Conservation (phyloP, 2,113 vertebrate genomes). For the Mormoops blainvillei region DNA sequence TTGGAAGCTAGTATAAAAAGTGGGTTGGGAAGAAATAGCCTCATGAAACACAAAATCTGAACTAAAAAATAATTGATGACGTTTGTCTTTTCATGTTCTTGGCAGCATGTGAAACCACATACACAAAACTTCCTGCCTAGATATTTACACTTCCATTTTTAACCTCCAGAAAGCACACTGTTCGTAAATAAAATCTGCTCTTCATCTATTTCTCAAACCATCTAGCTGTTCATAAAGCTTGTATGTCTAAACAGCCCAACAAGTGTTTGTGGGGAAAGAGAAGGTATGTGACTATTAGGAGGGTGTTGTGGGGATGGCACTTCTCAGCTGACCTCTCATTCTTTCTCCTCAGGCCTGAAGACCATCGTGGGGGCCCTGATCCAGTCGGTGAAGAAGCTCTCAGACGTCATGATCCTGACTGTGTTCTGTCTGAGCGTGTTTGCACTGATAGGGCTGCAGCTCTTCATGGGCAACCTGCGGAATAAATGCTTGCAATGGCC, state of each 20-base stretch:
- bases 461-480: conserved; percentile 98
- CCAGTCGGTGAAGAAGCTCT: conserved; percentile 97
- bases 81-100: not conserved
- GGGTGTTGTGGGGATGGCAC: not conserved
- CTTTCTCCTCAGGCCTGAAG: conserved; percentile 88
- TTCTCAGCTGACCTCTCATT: conserved; percentile 23
- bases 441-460: conserved; percentile 96
- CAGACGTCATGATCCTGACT: conserved; percentile 97
- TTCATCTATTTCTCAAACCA: conserved; percentile 74
- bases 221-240: conserved; percentile 73
- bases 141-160: conserved; percentile 13
- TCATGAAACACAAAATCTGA: conserved; percentile 48
- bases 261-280: conserved; percentile 35
- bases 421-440: conserved; percentile 98
- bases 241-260: conserved; percentile 58
- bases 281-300: conserved; percentile 38
- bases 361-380: conserved; percentile 97
- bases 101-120: not conserved
- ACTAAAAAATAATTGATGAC: conserved; percentile 39
- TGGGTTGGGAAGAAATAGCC: conserved; percentile 12
- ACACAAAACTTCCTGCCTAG: conserved; percentile 64
- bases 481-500: conserved; percentile 91
- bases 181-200: conserved; percentile 54
- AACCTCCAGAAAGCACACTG: conserved; percentile 35
- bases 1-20: conserved; percentile 32